Conservation (phyloP, 2,888 invertebrate genomes). For the Molorchus minor region DNA sequence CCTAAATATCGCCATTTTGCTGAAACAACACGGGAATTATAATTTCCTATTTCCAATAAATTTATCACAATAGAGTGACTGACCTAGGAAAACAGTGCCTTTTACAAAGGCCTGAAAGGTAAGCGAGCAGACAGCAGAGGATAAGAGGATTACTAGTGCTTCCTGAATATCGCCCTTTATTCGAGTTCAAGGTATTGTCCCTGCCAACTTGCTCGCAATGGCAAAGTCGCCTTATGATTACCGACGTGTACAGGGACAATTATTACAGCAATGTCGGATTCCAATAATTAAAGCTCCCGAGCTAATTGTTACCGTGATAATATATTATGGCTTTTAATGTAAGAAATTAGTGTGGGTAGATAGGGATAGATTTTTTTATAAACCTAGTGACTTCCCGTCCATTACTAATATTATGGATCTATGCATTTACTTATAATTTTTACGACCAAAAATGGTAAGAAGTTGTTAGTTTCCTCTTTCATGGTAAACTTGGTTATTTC, state of each 20-base stretch:
- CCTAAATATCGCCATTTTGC: neutral
- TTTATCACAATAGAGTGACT: slow-evolving; percentile 18
- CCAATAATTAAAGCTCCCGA: slow-evolving; percentile 16
- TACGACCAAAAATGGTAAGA: neutral
- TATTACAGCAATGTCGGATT: slow-evolving; percentile 11
- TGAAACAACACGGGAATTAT: neutral
- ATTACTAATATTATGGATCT: neutral
- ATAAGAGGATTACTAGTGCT: slow-evolving; percentile 35
- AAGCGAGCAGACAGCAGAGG: slow-evolving; percentile 23
- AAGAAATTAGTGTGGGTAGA: neutral
- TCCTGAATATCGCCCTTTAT: slow-evolving; percentile 35
- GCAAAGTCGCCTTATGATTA: slow-evolving; percentile 30
- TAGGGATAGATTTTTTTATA: neutral
- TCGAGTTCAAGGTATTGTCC: slow-evolving; percentile 36
- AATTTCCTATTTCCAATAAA: slow-evolving; percentile 26
- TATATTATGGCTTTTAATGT: neutral
- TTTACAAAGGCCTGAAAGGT: slow-evolving; percentile 11
- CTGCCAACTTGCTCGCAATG: slow-evolving; percentile 36
- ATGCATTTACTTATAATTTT: neutral
- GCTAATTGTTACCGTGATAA: neutral
- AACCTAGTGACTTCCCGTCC: neutral
- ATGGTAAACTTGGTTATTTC: too few species aligned
- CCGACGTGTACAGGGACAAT: slow-evolving; percentile 15
- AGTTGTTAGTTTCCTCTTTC: too few species aligned
- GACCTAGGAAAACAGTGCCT: slow-evolving; percentile 20